A percentile compares a stretch with the other conserved stretches of the same genome.
phyloP scores from a whole-genome alignment of 2,113 vertebrate species.

The Pristiophorus japonicus region DNA sequence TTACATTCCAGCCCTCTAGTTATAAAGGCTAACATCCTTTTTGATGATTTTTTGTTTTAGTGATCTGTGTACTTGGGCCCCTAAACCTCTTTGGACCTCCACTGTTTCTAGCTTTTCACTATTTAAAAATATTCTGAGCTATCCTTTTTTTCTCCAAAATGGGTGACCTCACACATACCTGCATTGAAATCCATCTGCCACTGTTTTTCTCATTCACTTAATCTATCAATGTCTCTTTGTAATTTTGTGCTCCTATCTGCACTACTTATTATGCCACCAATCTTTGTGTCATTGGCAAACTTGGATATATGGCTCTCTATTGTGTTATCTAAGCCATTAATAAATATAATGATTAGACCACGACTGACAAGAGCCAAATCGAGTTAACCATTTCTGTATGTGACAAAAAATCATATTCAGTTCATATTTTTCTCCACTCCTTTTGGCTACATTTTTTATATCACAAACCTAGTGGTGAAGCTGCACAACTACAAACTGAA shows the following conservation, averaged over 20 bases:
- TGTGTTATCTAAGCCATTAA: neutral
- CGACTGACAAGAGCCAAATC: too few relatives aligned
- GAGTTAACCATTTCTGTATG: neutral
- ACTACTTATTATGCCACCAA: neutral
- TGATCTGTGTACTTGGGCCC: neutral
- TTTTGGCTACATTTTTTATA: neutral
- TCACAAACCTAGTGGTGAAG: neutral
- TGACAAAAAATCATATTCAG: neutral
- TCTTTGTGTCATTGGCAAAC: neutral
- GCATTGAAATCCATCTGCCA: neutral
- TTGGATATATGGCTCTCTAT: neutral
- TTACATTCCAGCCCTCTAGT: neutral
- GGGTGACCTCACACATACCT: neutral
- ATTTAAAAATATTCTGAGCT: neutral
- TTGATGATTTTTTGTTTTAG: neutral
- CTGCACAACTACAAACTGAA: neutral
- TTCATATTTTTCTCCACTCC: neutral
- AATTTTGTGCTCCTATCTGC: neutral
- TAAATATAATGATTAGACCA: neutral
- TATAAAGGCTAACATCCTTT: neutral
- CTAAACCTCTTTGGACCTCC: neutral
- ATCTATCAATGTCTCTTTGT: neutral
- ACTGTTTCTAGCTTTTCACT: neutral
- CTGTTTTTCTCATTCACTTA: neutral
- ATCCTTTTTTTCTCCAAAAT: neutral